These are phyloP conservation scores for Ahaetulla prasina DNA, from an alignment of 2,113 vertebrate genomes.

Conservation along the genomic window DNA sequence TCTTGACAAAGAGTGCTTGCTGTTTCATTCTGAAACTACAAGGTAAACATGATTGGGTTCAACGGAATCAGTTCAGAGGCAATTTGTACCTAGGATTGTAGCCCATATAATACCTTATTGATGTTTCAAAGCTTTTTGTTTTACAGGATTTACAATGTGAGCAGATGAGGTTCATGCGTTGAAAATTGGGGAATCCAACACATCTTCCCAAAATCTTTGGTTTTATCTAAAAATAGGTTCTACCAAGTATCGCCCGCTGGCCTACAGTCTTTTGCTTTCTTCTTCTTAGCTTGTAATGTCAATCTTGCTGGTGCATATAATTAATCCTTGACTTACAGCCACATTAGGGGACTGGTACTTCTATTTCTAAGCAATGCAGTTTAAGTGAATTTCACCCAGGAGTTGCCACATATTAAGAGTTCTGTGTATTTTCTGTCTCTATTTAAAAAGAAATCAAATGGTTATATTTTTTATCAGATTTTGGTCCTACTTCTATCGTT, in stretches of 20 bases:
- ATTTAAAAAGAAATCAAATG: not conserved
- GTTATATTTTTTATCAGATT: not conserved
- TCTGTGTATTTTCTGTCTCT: not conserved
- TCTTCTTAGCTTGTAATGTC: not conserved
- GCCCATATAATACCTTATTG: not conserved
- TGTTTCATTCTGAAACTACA: not conserved
- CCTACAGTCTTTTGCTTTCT: not conserved
- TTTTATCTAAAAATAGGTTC: not conserved
- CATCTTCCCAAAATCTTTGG: not conserved
- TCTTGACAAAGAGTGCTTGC: not conserved
- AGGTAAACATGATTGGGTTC: not conserved
- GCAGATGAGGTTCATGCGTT: not conserved
- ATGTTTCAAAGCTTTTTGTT: not conserved
- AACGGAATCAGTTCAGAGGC: not conserved
- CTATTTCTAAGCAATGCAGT: not conserved
- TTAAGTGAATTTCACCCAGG: not conserved
- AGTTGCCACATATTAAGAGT: not conserved
- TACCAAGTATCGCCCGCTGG: not conserved
- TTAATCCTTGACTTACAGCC: not conserved
- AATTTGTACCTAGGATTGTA: not conserved
- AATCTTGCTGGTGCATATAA: not conserved
- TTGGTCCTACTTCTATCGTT: not conserved
- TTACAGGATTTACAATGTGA: not conserved
- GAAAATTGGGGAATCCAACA: not conserved
- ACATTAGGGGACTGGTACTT: not conserved